Evolutionary conservation across 2,797 vertebrate genomes (phyloP).

Genomic region (Poeciliopsis paucimaculata): DNA sequence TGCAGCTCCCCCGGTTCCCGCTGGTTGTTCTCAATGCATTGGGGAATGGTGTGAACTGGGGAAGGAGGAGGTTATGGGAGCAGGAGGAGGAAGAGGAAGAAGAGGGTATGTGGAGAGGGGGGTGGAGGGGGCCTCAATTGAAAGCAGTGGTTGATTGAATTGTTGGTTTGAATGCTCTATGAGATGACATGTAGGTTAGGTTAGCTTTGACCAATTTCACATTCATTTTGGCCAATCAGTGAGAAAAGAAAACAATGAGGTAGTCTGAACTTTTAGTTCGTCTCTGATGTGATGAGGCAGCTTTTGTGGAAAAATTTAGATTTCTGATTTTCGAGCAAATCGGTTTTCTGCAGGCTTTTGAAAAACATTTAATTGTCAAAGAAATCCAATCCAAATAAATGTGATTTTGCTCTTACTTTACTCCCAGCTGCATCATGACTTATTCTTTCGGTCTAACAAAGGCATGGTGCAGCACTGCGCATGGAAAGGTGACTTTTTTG

Average conservation of each 20-base stretch:
- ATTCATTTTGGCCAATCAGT: slow-evolving; percentile 69
- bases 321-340: slow-evolving; percentile 48
- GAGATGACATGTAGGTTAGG: slow-evolving; percentile 80
- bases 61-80: slow-evolving; percentile 44
- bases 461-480: slow-evolving; percentile 80
- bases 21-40: slow-evolving; percentile 97
- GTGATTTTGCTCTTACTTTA: slow-evolving; percentile 49
- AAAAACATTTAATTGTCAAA: slow-evolving; percentile 28
- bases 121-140: slow-evolving; percentile 66
- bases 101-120: slow-evolving; percentile 50
- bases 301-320: slow-evolving; percentile 72
- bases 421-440: slow-evolving; percentile 95
- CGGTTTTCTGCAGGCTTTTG: slow-evolving; percentile 30
- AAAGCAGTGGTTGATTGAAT: slow-evolving; percentile 88
- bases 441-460: slow-evolving; percentile 77
- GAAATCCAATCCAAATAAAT: slow-evolving; percentile 72
- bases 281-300: slow-evolving; percentile 92
- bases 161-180: slow-evolving; percentile 85
- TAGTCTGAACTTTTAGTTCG: slow-evolving; percentile 53
- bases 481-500: slow-evolving; percentile 78
- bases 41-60: slow-evolving; percentile 78
- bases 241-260: slow-evolving; percentile 64
- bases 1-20: slow-evolving; percentile 89
- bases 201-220: slow-evolving; percentile 65
- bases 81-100: slow-evolving; percentile 34